A percentile compares a stretch with the other conserved stretches of the same genome.
phyloP scores from a whole-genome alignment of 2,113 vertebrate species.

The Indicator maculatus region DNA sequence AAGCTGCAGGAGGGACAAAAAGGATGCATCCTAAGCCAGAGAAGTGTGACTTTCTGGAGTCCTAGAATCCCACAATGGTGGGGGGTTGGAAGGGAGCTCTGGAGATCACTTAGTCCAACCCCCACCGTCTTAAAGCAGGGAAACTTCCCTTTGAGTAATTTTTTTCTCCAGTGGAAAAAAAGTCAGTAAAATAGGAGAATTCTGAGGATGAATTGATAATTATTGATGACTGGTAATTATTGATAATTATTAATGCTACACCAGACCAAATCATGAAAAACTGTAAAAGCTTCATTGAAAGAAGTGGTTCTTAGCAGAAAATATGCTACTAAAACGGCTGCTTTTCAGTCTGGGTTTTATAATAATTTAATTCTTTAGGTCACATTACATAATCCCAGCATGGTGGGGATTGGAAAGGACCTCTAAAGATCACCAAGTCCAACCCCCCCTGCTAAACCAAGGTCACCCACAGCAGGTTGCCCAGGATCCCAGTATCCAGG shows the following conservation, averaged over 20 bases:
- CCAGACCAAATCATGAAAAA: neutral
- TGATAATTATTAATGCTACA: neutral
- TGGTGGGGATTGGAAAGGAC: too few relatives aligned
- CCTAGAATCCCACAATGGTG: too few relatives aligned
- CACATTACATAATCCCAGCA: too few relatives aligned
- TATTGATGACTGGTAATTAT: neutral
- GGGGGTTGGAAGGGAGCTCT: too few relatives aligned
- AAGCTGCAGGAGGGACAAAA: neutral
- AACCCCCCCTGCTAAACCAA: too few relatives aligned
- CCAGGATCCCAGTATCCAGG: too few relatives aligned
- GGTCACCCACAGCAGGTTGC: too few relatives aligned
- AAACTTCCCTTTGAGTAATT: neutral
- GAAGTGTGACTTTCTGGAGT: too few relatives aligned
- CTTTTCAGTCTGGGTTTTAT: rapidly evolving
- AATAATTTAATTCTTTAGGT: neutral
- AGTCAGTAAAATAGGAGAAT: neutral
- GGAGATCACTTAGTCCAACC: too few relatives aligned
- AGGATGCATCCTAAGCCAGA: too few relatives aligned
- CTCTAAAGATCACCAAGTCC: too few relatives aligned
- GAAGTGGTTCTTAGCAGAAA: neutral
- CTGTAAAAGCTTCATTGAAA: neutral
- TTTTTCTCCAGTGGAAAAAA: neutral
- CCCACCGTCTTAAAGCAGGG: too few relatives aligned
- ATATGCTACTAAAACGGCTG: neutral
- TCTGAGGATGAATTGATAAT: neutral